phyloP scores from a whole-genome alignment of 2,888 invertebrate genomes.

The Cistogaster globosa region DNA sequence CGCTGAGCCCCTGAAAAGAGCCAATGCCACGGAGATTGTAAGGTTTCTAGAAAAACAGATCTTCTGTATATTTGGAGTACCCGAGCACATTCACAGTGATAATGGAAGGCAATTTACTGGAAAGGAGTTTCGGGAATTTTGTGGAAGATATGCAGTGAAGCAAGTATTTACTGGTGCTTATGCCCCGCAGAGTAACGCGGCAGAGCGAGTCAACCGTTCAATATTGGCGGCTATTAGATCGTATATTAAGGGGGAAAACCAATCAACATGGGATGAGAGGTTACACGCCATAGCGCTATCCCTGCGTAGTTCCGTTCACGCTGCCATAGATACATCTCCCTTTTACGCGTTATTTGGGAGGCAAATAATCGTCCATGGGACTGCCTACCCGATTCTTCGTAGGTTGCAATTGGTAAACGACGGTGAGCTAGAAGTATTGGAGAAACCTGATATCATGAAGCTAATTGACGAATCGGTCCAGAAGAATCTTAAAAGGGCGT shows the following conservation, averaged over 20 bases:
- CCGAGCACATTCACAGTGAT: slow-evolving; percentile 7
- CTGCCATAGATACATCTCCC: neutral
- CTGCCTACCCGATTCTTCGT: neutral
- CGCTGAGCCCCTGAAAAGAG: neutral
- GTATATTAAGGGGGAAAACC: neutral
- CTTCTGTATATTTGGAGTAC: neutral
- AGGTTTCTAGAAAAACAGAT: neutral
- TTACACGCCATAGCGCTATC: neutral
- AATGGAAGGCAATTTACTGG: slow-evolving; percentile 8
- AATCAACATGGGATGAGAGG: neutral
- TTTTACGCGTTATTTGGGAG: slow-evolving; percentile 11
- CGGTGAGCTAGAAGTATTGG: neutral
- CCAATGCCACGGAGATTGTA: neutral
- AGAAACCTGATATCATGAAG: neutral
- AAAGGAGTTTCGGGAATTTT: slow-evolving; percentile 1
- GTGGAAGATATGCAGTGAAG: neutral
- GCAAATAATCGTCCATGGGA: neutral
- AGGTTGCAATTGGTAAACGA: neutral
- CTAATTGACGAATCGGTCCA: neutral
- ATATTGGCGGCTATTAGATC: slow-evolving; percentile 1
- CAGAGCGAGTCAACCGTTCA: neutral
- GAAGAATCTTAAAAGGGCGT: too few species aligned
- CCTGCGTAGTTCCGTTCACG: slow-evolving; percentile 2
- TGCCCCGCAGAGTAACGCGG: neutral
- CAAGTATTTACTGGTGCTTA: neutral